These are phyloP conservation scores for Thunnus maccoyii DNA, from an alignment of 2,113 vertebrate genomes.

Conservation along the genomic window DNA sequence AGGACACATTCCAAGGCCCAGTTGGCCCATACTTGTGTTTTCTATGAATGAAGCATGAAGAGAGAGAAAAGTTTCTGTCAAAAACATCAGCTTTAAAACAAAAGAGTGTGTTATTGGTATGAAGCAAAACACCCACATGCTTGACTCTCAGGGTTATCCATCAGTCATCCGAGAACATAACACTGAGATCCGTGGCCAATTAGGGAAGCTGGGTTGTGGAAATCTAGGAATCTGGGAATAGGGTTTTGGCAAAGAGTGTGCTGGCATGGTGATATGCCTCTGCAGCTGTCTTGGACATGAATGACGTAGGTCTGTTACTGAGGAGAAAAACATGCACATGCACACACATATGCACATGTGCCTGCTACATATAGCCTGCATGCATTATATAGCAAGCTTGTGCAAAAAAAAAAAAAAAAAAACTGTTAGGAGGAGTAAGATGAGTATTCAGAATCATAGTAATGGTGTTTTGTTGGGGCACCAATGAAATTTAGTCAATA, in stretches of 20 bases:
- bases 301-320: slow-evolving; percentile 57
- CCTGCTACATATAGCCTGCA: neutral
- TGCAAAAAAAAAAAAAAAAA: neutral
- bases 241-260: slow-evolving; percentile 59
- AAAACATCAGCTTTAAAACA: slow-evolving; percentile 56
- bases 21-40: slow-evolving; percentile 36
- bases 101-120: slow-evolving; percentile 37
- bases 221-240: slow-evolving; percentile 81
- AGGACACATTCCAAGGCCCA: slow-evolving; percentile 37
- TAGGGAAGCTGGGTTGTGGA: slow-evolving; percentile 70
- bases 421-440: neutral
- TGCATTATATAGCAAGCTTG: neutral
- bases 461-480: neutral
- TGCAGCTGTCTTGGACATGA: slow-evolving; percentile 76
- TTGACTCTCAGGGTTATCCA: slow-evolving; percentile 51
- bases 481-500: neutral
- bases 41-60: slow-evolving; percentile 58
- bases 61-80: slow-evolving; percentile 44
- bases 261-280: slow-evolving; percentile 56
- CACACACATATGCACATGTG: slow-evolving; percentile 21
- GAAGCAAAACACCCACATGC: slow-evolving; percentile 60
- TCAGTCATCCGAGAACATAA: slow-evolving; percentile 70
- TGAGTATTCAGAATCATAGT: neutral
- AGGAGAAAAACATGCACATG: slow-evolving; percentile 52
- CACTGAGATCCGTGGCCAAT: slow-evolving; percentile 71